These are phyloP conservation scores for Melopsittacus undulatus DNA, from an alignment of 2,797 vertebrate species.

Conservation along the genomic window DNA sequence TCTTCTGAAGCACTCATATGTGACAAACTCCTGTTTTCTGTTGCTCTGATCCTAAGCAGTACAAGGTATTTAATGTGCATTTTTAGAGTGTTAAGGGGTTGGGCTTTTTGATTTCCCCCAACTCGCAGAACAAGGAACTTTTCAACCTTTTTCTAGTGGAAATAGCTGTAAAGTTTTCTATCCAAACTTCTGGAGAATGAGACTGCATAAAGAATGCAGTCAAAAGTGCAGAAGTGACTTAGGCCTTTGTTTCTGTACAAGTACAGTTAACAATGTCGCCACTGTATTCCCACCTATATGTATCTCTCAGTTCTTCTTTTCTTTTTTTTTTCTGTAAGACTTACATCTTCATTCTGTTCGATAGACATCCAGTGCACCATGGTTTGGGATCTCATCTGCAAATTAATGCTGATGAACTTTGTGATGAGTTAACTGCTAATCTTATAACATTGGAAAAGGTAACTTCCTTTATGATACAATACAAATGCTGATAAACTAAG, in stretches of 20 bases:
- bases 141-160: neutral
- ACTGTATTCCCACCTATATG: neutral
- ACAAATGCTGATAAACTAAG: neutral
- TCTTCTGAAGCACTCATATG: neutral
- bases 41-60: neutral
- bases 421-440: constrained; percentile 87
- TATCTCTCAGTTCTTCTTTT: neutral
- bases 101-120: neutral
- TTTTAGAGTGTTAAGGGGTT: neutral
- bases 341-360: constrained; percentile 33
- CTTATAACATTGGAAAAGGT: constrained; percentile 94
- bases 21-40: neutral
- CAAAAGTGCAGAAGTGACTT: neutral
- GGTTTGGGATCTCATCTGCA: constrained; percentile 70
- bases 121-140: neutral
- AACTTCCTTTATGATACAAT: neutral
- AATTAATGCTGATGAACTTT: constrained; percentile 79
- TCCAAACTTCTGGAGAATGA: neutral
- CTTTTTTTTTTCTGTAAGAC: neutral
- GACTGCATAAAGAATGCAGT: neutral
- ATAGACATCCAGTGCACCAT: constrained; percentile 71
- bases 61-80: neutral
- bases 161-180: neutral
- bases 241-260: neutral
- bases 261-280: neutral